Evolutionary conservation across 2,888 invertebrate genomes (phyloP).

Genomic region (Cryptus viduatorius): DNA sequence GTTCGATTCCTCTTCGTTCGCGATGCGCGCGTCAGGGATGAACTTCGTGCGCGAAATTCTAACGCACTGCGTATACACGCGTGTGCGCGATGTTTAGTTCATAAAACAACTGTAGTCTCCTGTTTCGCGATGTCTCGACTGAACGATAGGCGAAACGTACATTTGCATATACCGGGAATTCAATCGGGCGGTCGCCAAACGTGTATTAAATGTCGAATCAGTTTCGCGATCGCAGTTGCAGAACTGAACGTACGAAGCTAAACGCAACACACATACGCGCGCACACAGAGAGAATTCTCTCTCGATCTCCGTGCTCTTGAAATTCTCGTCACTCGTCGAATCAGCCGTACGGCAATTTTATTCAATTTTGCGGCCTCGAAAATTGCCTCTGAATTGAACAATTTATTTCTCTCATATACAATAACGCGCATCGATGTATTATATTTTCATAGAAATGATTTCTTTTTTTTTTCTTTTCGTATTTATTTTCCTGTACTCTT

Average conservation of each 20-base stretch:
- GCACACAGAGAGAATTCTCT: conserved; percentile 5
- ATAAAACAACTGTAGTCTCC: conserved; percentile 63
- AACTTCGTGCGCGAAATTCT: conserved; percentile 64
- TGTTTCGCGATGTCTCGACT: conserved; percentile 5
- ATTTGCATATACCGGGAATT: conserved; percentile 67
- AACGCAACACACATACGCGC: neutral
- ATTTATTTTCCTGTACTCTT: neutral
- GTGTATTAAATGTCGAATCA: conserved; percentile 67
- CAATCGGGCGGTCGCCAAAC: conserved; percentile 62
- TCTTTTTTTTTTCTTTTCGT: neutral
- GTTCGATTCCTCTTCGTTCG: conserved; percentile 44
- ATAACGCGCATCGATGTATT: neutral
- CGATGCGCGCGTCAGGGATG: conserved; percentile 30
- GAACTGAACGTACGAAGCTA: conserved; percentile 22
- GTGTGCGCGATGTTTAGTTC: conserved; percentile 57
- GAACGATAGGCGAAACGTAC: conserved; percentile 16
- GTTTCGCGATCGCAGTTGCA: conserved; percentile 41
- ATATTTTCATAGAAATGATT: neutral
- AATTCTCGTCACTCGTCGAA: conserved; percentile 56
- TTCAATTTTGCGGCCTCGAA: conserved; percentile 41
- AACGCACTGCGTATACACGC: conserved; percentile 24
- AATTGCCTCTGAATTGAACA: conserved; percentile 26
- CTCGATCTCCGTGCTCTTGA: conserved; percentile 46
- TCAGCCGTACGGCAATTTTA: conserved; percentile 25
- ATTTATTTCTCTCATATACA: neutral